phyloP scores from a whole-genome alignment of 2,888 invertebrate species.

The Laothoe populi region DNA sequence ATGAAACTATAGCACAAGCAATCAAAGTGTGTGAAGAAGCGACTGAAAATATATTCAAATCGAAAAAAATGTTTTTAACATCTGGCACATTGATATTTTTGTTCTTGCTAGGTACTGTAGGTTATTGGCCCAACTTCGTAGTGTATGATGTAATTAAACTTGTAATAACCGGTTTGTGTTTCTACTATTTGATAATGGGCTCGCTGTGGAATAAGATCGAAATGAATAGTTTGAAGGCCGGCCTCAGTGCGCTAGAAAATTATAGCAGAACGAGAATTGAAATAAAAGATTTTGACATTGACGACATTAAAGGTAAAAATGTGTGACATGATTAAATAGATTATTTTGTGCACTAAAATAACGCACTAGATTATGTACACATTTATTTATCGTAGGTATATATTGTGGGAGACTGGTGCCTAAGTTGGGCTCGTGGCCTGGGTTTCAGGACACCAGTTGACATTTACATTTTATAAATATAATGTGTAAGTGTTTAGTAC shows the following conservation, averaged over 20 bases:
- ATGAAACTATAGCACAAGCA: constrained; percentile 82
- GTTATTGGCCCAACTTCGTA: constrained; percentile 76
- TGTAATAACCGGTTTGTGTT: constrained; percentile 86
- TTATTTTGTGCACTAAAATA: no score
- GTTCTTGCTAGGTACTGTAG: constrained; percentile 80
- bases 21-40: constrained; percentile 86
- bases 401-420: no score
- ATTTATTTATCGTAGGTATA: no score
- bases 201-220: constrained; percentile 93
- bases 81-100: constrained; percentile 78
- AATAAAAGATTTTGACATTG: constrained; percentile 34
- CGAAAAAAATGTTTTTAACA: constrained; percentile 82
- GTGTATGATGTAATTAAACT: constrained; percentile 85
- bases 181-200: constrained; percentile 91
- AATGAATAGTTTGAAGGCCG: constrained; percentile 90
- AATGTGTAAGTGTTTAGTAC: no score
- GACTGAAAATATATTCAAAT: constrained; percentile 72
- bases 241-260: constrained; percentile 88
- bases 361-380: no score
- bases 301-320: constrained; percentile 10
- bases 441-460: no score
- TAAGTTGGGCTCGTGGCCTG: no score
- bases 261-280: constrained; percentile 55
- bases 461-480: no score
- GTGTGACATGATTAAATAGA: not conserved